Base-by-base conservation (phyloP, 2,888 invertebrate genomes). In the Drosophila demipolita region DNA sequence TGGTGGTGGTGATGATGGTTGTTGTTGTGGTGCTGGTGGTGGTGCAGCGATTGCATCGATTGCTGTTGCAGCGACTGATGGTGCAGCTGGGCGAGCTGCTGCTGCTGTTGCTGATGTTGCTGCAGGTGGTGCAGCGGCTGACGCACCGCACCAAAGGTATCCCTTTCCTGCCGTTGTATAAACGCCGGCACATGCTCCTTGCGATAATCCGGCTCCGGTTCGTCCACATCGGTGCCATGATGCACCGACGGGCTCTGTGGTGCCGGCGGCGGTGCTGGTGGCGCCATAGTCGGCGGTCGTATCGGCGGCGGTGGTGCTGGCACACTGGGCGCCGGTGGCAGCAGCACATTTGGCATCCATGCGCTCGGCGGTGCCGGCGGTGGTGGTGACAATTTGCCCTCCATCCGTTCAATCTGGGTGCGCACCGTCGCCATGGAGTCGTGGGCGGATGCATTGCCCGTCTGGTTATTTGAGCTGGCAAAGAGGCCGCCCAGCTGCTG, bases 111-210 rank as follows among this genome's bases (percentile, higher is more conserved):
- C 5, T 67, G 72, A 1, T 64, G 81, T 23, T 72, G 71, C 8
- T 66, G 66, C 15, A 72, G 74, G 0, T 66, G 67, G 72, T 33
- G 53, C 64, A 58, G 15, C 15, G 68, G 70, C 40, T 96, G 96
- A 66, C 96, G 95, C 2, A 96, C 96, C 0, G 96, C 96, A 0
- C 96, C 96, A 76, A 96, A 96, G 0, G 96, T 96, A 82, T 96
- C 96, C 33, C 96, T 93, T 82, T 96, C 96, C 80, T 96, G 95
- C 2, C 96, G 94, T 73, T 96, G 95, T 80, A 96, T 95, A 82
- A 96, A 96, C 6, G 93, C 92, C 87, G 94, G 93, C 57, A 93
- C 91, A 17, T 86, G 87, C 55, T 93, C 93, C 74, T 92, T 92
- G 20, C 91, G 68, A 9, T 86, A 86, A 32, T 86, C 85, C 3